Conservation (phyloP, 2,888 invertebrate species). For the Phengaris alcon region DNA sequence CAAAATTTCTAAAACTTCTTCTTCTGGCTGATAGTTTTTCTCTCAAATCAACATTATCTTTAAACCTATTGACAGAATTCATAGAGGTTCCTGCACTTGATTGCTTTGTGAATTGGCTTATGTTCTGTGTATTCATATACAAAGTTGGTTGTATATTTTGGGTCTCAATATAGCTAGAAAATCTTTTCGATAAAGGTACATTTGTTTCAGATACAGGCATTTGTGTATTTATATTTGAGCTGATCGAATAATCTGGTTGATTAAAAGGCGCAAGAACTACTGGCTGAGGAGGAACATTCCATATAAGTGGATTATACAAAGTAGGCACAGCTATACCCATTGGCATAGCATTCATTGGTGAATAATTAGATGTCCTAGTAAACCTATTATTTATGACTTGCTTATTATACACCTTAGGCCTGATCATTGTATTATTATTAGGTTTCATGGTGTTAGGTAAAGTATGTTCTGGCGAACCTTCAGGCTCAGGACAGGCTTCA, state of each 20-base stretch:
- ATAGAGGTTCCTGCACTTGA: background rate
- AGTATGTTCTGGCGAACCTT: slow-evolving; percentile 47
- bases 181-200: slow-evolving; percentile 23
- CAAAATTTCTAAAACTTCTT: background rate
- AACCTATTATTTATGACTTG: slow-evolving; percentile 46
- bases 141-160: background rate
- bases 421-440: slow-evolving; percentile 12
- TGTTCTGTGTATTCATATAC: background rate
- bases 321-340: slow-evolving; percentile 43
- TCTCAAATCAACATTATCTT: slow-evolving; percentile 1
- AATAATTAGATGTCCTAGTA: slow-evolving; percentile 33
- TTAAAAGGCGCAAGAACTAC: slow-evolving; percentile 34
- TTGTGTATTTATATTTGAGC: slow-evolving; percentile 19
- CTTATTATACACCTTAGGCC: slow-evolving; percentile 43
- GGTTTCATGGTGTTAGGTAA: slow-evolving; percentile 23
- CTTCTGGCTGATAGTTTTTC: slow-evolving; percentile 18
- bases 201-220: slow-evolving; percentile 32
- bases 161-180: slow-evolving; percentile 1
- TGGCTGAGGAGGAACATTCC: slow-evolving; percentile 32
- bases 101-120: background rate
- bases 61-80: background rate
- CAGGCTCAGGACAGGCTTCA: slow-evolving; percentile 53
- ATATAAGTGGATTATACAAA: slow-evolving; percentile 33
- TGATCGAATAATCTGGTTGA: slow-evolving; percentile 33
- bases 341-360: slow-evolving; percentile 42